Percentiles rank a stretch among this genome's conserved stretches.
Evolutionary conservation across 2,888 invertebrate species (phyloP).

Genomic region (Hoplodrina ambigua): DNA sequence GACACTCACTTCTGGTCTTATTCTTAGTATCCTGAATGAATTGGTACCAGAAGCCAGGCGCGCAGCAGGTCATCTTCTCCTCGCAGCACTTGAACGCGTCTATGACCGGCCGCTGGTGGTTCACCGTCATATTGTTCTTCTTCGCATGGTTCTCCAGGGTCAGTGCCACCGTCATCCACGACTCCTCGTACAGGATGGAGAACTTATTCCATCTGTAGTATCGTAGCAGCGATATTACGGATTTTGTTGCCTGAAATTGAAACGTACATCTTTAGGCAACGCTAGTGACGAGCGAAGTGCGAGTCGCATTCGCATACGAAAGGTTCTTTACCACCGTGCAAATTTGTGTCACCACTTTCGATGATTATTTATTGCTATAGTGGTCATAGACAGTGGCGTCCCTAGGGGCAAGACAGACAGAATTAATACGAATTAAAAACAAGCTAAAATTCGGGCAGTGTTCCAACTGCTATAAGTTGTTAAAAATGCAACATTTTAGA

Average conservation of each 20-base stretch:
- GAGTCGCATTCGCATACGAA: too few relatives aligned
- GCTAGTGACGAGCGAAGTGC: not conserved
- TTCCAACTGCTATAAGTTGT: too few relatives aligned
- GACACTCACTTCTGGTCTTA: constrained; percentile 93
- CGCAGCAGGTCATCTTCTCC: constrained; percentile 93
- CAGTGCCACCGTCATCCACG: constrained; percentile 95
- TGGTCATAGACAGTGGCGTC: too few relatives aligned
- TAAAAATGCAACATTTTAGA: too few relatives aligned
- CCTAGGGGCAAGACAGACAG: too few relatives aligned
- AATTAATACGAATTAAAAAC: too few relatives aligned
- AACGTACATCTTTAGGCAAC: constrained; percentile 14
- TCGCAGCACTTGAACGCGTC: constrained; percentile 95
- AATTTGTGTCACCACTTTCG: too few relatives aligned
- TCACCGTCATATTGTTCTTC: constrained; percentile 95
- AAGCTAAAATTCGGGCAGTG: too few relatives aligned
- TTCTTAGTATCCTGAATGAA: constrained; percentile 96
- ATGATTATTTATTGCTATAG: too few relatives aligned
- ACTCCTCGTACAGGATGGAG: constrained; percentile 95
- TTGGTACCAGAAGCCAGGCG: constrained; percentile 95
- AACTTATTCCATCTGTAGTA: constrained; percentile 99
- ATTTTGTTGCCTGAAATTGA: constrained; percentile 95
- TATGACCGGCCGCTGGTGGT: constrained; percentile 93
- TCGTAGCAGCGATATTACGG: constrained; percentile 96
- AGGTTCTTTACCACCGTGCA: too few relatives aligned
- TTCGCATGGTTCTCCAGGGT: constrained; percentile 94